Base-by-base conservation (phyloP, 1,140 invertebrate species). In the Xylocopa sonorina region DNA sequence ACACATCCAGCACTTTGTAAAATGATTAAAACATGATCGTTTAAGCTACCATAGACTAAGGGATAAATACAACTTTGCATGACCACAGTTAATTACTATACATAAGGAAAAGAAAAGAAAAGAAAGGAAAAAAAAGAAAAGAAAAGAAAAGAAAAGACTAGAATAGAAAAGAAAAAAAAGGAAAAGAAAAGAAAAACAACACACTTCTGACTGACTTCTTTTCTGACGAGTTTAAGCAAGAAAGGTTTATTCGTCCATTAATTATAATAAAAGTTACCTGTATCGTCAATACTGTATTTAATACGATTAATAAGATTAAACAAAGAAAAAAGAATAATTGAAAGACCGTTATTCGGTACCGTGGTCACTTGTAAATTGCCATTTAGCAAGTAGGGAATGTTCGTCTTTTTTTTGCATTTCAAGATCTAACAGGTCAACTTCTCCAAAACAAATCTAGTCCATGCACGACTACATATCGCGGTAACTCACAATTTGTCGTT, bases 401-500 rank as follows among this genome's bases (percentile, higher is more conserved):
- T 71, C 27, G 10, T 14, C 73, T n/a, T 62, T 50, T n/a, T 32
- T 53, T 75, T 69, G 60, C 64, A 75, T 78, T 58, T 79, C 51
- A 34, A 81, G 41, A 43, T 77, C 58, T 75, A 78, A 82, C 55
- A 64, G 63, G 48, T 81, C 75, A 67, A 78, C 78, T 43, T 78
- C 67, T 53, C 68, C 68, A 76, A 74, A 72, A 80, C 68, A 82
- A n/a, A 68, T 78, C 88, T 87, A 89, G 57, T 53, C 77, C 87
- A 89, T 89, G 88, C 88, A 88, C 66, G 67, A 89, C 82, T 89
- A 86, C 82, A 87, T 85, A 88, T 92, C 90, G 89, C 91, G 85
- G 86, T 92, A 94, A 95, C 95, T 95, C 94, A 95, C 95, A 88
- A 95, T 94, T 95, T 95, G 94, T 60, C 93, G 93, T 79, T 95